Percentiles rank a stretch among this genome's conserved stretches.
Evolutionary conservation across 2,888 invertebrate genomes (phyloP).

Genomic region (Himalopsyche anomala): DNA sequence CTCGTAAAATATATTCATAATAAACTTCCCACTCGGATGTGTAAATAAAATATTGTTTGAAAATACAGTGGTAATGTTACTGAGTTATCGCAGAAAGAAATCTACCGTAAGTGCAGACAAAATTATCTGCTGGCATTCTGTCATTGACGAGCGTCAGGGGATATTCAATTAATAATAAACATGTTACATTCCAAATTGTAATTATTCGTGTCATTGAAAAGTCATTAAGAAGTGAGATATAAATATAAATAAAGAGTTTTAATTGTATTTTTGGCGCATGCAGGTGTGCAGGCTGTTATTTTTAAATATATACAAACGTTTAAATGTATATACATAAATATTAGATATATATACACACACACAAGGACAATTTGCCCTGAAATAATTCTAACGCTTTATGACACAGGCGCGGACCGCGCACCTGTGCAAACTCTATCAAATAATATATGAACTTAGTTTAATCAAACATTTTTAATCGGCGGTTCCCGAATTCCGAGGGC

Average conservation of each 20-base stretch:
- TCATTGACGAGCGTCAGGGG: no score
- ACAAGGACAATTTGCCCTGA: conserved; percentile 66
- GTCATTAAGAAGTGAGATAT: conserved; percentile 41
- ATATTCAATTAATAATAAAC: background rate
- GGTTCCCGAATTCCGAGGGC: conserved; percentile 4
- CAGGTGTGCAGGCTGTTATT: conserved; percentile 39
- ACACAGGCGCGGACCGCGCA: conserved; percentile 70
- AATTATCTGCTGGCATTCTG: no score
- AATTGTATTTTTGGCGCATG: conserved; percentile 24
- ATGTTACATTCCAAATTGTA: background rate
- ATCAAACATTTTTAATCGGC: conserved; percentile 42
- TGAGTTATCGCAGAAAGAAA: no score
- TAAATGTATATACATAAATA: conserved; percentile 55
- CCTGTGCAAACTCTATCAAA: conserved; percentile 53
- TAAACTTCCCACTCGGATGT: no score
- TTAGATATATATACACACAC: conserved; percentile 65
- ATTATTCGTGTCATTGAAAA: background rate
- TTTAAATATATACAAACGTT: conserved; percentile 64
- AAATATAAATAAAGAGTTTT: background rate
- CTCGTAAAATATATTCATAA: no score
- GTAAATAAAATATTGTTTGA: no score
- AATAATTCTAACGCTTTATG: conserved; percentile 76
- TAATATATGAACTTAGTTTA: conserved; percentile 42
- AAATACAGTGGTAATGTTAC: no score
- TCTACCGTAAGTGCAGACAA: no score